These are phyloP conservation scores for Drosophila aff. DNA, from an alignment of 1,140 invertebrate species.

Conservation along the genomic window DNA sequence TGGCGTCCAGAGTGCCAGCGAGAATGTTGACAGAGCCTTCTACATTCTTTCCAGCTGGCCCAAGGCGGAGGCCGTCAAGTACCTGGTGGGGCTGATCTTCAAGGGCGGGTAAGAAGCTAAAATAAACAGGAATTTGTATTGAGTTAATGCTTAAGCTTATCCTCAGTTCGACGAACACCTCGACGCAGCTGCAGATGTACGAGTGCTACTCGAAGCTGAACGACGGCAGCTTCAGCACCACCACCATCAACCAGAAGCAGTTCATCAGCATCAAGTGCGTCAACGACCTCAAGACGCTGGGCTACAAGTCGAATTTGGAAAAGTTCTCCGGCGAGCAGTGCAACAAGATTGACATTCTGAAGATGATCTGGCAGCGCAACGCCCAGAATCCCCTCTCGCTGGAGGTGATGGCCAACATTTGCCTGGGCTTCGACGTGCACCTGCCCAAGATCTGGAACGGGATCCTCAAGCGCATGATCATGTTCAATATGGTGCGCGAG, in stretches of 20 bases:
- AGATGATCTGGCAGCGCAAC: constrained; percentile 81
- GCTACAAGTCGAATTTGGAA: constrained; percentile 79
- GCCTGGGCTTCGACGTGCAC: constrained; percentile 80
- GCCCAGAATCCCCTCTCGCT: constrained; percentile 76
- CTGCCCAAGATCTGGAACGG: constrained; percentile 83
- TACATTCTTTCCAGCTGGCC: constrained; percentile 79
- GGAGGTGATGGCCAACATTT: constrained; percentile 81
- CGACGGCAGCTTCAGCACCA: constrained; percentile 75
- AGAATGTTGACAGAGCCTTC: constrained; percentile 78
- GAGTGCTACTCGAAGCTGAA: constrained; percentile 82
- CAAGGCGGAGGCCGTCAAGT: constrained; percentile 66
- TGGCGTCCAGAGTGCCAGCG: constrained; percentile 52
- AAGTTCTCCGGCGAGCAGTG: constrained; percentile 71
- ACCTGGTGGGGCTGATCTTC: constrained; percentile 68
- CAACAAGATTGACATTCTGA: constrained; percentile 80
- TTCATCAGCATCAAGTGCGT: constrained; percentile 83
- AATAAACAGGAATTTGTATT: background rate
- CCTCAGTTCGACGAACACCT: constrained; percentile 68
- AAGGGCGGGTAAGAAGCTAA: constrained; percentile 68
- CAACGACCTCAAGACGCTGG: constrained; percentile 76
- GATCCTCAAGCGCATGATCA: constrained; percentile 82
- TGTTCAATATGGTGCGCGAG: constrained; percentile 75
- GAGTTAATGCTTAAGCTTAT: background rate
- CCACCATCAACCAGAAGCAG: constrained; percentile 71
- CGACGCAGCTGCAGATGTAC: constrained; percentile 80